phyloP scores from a whole-genome alignment of 2,888 invertebrate species.

The Neria commutata region DNA sequence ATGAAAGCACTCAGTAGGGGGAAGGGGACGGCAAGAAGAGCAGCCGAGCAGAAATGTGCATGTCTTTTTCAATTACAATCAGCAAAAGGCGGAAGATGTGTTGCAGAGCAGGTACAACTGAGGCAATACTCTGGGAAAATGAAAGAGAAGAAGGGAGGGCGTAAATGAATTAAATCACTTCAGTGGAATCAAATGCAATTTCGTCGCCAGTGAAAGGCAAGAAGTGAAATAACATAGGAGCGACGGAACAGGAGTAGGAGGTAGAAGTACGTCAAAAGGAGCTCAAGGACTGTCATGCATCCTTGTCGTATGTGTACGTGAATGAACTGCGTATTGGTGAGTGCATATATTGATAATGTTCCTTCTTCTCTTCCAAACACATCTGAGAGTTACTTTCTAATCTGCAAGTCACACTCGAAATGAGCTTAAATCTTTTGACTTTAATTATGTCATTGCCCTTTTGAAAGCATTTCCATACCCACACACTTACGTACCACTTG shows the following conservation, averaged over 20 bases:
- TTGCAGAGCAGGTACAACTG: neutral
- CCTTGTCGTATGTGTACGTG: neutral
- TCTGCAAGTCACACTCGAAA: too few species aligned
- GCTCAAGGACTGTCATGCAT: neutral
- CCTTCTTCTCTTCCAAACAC: too few species aligned
- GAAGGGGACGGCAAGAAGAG: too few species aligned
- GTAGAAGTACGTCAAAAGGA: too few species aligned
- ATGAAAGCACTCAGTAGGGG: neutral
- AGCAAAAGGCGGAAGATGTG: neutral
- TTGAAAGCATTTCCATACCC: too few species aligned
- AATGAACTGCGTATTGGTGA: neutral
- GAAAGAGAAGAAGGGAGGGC: neutral
- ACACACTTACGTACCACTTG: too few species aligned
- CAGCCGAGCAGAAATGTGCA: too few species aligned
- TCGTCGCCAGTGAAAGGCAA: neutral
- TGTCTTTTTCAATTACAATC: neutral
- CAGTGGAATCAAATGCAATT: neutral
- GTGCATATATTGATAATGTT: too few species aligned
- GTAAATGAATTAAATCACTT: neutral
- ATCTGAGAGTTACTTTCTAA: too few species aligned
- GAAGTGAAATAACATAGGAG: neutral
- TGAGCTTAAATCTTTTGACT: too few species aligned
- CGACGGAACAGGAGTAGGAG: neutral
- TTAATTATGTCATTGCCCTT: too few species aligned
- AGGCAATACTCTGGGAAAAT: neutral